These are phyloP conservation scores for Vombatus ursinus DNA, from an alignment of 2,113 vertebrate genomes.

Conservation along the genomic window DNA sequence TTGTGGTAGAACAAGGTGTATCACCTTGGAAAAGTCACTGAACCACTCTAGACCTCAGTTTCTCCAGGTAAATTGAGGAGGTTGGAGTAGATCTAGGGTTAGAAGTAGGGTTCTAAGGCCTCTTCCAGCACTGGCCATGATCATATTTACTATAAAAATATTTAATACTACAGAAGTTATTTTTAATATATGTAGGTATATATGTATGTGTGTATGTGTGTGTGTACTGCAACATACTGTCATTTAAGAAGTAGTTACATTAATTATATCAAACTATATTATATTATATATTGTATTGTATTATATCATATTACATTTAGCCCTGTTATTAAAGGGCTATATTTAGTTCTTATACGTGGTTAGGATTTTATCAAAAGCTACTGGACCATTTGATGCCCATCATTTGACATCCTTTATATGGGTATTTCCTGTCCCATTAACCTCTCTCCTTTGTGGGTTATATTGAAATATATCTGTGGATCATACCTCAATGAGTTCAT, in stretches of 20 bases:
- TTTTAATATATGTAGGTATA: not conserved
- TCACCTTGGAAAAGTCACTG: not conserved
- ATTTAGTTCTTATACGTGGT: not conserved
- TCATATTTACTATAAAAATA: not conserved
- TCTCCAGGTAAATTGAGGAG: not conserved
- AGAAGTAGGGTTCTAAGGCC: not conserved
- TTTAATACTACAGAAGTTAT: not conserved
- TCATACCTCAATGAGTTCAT: constrained; percentile 95
- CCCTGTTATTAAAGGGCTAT: not conserved
- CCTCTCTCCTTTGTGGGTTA: not conserved
- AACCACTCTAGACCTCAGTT: not conserved
- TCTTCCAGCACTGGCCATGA: not conserved
- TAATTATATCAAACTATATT: not conserved
- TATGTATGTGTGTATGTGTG: not conserved
- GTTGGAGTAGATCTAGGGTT: not conserved
- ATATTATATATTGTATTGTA: not conserved
- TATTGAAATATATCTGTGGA: not conserved
- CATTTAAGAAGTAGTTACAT: not conserved
- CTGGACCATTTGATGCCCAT: not conserved
- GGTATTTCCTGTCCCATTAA: not conserved
- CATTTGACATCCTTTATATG: not conserved
- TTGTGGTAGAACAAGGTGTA: not conserved
- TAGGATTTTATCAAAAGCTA: not conserved
- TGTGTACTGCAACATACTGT: not conserved
- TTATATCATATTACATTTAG: not conserved